phyloP scores from a whole-genome alignment of 2,888 invertebrate species.

The Drosophila stalkeri region DNA sequence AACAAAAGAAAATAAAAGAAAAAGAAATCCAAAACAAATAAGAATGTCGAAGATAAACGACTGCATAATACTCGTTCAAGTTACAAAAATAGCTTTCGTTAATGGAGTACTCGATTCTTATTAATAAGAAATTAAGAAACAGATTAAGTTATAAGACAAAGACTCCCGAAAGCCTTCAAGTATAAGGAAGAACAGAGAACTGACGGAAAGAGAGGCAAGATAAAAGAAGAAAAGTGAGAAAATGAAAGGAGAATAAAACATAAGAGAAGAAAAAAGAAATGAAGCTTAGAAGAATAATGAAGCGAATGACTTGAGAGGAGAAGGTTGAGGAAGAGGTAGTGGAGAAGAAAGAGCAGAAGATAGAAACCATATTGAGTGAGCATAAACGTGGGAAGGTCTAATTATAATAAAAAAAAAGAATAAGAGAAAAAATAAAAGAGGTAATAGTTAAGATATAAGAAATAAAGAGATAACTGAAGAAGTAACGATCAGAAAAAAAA shows the following conservation, averaged over 20 bases:
- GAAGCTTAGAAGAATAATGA: no score
- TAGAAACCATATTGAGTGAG: no score
- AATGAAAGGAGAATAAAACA: neutral
- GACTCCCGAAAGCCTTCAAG: neutral
- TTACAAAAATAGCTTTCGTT: neutral
- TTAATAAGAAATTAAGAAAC: neutral
- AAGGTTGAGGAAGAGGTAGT: no score
- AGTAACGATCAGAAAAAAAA: no score
- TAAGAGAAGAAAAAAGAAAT: no score
- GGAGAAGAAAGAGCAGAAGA: no score
- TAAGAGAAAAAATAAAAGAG: no score
- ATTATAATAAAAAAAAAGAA: no score
- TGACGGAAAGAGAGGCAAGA: neutral
- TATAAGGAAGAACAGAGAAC: neutral
- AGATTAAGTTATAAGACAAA: neutral
- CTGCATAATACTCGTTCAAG: constrained; percentile 1
- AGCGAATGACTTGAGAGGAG: no score
- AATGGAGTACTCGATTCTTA: neutral
- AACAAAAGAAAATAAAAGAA: neutral
- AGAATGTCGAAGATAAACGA: neutral
- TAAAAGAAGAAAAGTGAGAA: neutral
- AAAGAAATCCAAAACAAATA: neutral
- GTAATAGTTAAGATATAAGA: no score
- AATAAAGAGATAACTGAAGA: no score
- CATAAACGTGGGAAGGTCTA: no score